Percentiles rank a stretch among this genome's conserved stretches.
Conservation (phyloP, 2,113 vertebrate species). For the Thinocorus orbignyianus region DNA sequence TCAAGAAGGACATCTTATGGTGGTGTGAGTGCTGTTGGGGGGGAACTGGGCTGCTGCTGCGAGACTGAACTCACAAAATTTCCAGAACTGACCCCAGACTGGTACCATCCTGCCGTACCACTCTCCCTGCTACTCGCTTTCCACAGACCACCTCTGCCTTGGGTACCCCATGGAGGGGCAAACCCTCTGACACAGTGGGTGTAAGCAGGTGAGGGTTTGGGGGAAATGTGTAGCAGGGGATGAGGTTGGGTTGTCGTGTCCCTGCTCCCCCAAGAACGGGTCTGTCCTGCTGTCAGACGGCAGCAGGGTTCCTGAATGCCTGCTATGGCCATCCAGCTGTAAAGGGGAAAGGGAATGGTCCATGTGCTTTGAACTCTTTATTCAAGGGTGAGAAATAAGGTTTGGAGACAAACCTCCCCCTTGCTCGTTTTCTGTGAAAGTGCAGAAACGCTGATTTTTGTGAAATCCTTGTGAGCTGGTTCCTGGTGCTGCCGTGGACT, state of each 20-base stretch:
- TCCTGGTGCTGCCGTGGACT: rapidly evolving
- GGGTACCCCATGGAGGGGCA: background rate
- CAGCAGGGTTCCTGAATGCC: background rate
- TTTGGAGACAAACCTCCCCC: background rate
- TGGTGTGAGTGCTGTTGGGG: rapidly evolving
- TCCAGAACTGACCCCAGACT: background rate
- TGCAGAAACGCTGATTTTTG: background rate
- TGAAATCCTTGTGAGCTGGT: background rate
- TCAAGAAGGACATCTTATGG: background rate
- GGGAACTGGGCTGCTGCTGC: background rate
- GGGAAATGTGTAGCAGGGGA: background rate
- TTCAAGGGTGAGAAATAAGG: background rate
- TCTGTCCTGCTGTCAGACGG: rapidly evolving
- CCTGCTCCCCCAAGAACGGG: background rate
- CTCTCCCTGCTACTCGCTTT: background rate
- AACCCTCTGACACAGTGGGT: rapidly evolving
- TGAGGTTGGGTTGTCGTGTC: background rate
- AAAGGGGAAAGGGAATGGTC: background rate
- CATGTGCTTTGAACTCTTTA: background rate
- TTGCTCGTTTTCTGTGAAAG: background rate
- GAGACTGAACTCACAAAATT: rapidly evolving
- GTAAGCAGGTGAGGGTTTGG: background rate
- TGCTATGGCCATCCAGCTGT: rapidly evolving
- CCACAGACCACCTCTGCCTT: rapidly evolving
- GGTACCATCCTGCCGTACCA: rapidly evolving